These are phyloP conservation scores for Heterodera filipjevi DNA, from an alignment of 2,888 invertebrate species.

Conservation along the genomic window DNA sequence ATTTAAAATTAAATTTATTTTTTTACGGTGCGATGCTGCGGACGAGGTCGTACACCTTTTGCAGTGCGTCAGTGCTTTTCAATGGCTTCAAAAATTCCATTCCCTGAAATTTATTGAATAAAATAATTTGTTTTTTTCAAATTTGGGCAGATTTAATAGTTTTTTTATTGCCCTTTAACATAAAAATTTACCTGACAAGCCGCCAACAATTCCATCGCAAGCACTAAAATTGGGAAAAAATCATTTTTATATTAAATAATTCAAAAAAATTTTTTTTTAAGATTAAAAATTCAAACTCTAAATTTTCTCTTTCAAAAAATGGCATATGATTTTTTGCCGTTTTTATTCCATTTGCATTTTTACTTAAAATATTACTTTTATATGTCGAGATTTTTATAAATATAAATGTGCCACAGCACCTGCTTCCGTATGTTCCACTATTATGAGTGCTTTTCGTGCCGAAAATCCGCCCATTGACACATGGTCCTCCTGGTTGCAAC, in stretches of 20 bases:
- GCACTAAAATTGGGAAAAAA: constrained; percentile 66
- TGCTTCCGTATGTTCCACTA: constrained; percentile 70
- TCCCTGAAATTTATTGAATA: constrained; percentile 63
- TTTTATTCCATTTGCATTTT: too few species aligned
- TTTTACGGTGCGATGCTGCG: constrained; percentile 70
- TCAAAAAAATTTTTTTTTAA: too few species aligned
- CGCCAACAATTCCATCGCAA: constrained; percentile 74
- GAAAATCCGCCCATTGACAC: constrained; percentile 76
- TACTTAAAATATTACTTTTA: too few species aligned
- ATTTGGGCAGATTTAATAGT: too few species aligned
- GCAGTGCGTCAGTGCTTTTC: constrained; percentile 73
- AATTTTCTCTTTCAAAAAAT: too few species aligned
- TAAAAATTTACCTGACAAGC: constrained; percentile 71
- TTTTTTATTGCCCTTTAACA: background rate
- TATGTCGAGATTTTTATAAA: too few species aligned
- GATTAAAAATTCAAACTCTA: too few species aligned
- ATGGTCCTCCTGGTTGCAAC: constrained; percentile 75
- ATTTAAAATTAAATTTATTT: constrained; percentile 43
- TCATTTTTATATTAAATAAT: background rate
- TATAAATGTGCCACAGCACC: constrained; percentile 54
- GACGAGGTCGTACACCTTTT: constrained; percentile 73
- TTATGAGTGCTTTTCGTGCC: constrained; percentile 72
- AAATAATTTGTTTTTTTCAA: too few species aligned
- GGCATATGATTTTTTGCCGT: too few species aligned
- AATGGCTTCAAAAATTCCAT: constrained; percentile 74